phyloP scores from a whole-genome alignment of 2,888 invertebrate species.

The Elegia similella region DNA sequence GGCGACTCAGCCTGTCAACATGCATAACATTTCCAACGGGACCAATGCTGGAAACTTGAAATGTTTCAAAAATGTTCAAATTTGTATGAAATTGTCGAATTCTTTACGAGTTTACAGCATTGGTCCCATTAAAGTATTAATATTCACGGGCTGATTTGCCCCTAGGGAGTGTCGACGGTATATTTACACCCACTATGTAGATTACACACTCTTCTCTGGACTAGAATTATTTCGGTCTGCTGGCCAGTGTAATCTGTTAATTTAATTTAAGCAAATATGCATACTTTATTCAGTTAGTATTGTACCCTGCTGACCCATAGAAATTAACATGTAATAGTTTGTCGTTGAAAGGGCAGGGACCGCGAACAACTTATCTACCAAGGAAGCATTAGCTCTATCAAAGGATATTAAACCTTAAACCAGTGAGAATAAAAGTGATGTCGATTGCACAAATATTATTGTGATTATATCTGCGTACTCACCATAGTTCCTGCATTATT shows the following conservation, averaged over 20 bases:
- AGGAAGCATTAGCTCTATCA: constrained; percentile 18
- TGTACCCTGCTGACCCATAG: constrained; percentile 6
- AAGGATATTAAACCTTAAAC: constrained; percentile 34
- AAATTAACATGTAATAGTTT: constrained; percentile 7
- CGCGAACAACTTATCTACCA: constrained; percentile 34
- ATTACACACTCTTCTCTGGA: neutral
- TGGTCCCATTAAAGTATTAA: too few relatives aligned
- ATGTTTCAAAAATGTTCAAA: too few relatives aligned
- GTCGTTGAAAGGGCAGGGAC: constrained; percentile 30
- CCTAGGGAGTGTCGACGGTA: too few relatives aligned
- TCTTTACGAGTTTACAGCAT: too few relatives aligned
- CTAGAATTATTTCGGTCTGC: neutral
- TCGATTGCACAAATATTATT: constrained; percentile 22
- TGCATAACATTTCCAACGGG: too few relatives aligned
- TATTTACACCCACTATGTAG: neutral
- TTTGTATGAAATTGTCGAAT: too few relatives aligned
- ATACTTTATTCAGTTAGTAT: neutral
- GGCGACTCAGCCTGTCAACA: too few relatives aligned
- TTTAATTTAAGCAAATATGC: neutral
- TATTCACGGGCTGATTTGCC: too few relatives aligned
- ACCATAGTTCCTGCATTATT: constrained; percentile 72
- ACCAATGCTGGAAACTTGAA: too few relatives aligned
- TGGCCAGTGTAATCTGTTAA: neutral
- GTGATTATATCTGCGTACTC: constrained; percentile 31
- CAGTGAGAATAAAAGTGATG: constrained; percentile 25